Conservation (phyloP, 2,797 vertebrate genomes). For the Platalea minor region DNA sequence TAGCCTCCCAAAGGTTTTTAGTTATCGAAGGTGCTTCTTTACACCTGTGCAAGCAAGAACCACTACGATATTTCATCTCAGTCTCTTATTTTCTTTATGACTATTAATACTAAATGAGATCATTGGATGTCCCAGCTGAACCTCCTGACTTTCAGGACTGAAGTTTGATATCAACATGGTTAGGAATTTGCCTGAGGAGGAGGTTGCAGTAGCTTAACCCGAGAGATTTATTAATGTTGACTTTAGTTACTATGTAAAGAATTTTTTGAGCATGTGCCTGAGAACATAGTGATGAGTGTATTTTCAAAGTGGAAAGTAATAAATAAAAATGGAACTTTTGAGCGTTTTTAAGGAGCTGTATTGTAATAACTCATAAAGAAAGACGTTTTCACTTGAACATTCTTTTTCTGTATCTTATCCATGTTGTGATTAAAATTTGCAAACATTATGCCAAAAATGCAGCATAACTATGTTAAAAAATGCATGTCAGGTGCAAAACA, state of each 20-base stretch:
- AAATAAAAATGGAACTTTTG: slow-evolving; percentile 18
- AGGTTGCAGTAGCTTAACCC: slow-evolving; percentile 30
- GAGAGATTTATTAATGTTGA: slow-evolving; percentile 24
- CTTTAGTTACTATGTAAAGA: slow-evolving; percentile 33
- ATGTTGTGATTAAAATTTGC: neutral
- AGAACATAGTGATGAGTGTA: slow-evolving; percentile 20
- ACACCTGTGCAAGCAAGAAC: neutral
- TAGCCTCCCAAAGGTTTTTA: neutral
- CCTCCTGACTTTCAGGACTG: neutral
- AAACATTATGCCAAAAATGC: neutral
- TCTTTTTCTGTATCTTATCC: neutral
- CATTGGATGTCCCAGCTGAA: neutral
- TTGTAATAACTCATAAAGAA: neutral
- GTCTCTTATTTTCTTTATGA: neutral
- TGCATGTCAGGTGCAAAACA: neutral
- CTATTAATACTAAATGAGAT: neutral
- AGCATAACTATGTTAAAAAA: neutral
- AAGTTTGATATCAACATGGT: slow-evolving; percentile 7
- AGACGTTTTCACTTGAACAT: neutral
- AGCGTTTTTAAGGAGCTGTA: neutral
- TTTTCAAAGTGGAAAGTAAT: slow-evolving; percentile 36
- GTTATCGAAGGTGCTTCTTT: neutral
- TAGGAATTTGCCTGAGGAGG: slow-evolving; percentile 44
- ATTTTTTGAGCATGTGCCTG: slow-evolving; percentile 30
- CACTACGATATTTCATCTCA: accelerated